phyloP scores from a whole-genome alignment of 2,797 vertebrate genomes.

The Neosilurus hyrtlii region DNA sequence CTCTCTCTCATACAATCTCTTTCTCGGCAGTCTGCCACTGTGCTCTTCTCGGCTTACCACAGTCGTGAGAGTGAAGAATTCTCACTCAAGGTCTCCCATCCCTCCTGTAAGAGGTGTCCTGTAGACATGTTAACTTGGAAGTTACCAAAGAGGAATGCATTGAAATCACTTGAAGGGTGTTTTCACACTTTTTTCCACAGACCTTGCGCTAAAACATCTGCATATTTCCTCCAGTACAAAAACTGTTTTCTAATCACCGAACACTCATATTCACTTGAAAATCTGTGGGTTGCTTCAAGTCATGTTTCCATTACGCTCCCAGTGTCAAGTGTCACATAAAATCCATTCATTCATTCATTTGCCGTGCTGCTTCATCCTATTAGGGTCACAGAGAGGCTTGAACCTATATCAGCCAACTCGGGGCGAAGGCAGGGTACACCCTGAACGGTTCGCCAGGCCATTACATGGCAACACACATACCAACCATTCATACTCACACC shows the following conservation, averaged over 20 bases:
- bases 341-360: too few relatives aligned
- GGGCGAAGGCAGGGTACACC: too few relatives aligned
- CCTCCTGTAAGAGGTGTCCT: not conserved
- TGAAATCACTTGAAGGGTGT: not conserved
- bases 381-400: too few relatives aligned
- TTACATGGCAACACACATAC: too few relatives aligned
- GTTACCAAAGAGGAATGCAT: not conserved
- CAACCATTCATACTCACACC: too few relatives aligned
- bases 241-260: slow-evolving; percentile 9
- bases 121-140: not conserved
- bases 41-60: slow-evolving; percentile 9
- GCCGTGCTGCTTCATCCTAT: too few relatives aligned
- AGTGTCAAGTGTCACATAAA: not conserved
- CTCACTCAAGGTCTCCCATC: slow-evolving; percentile 8
- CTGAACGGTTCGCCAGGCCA: too few relatives aligned
- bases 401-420: too few relatives aligned
- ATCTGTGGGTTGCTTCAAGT: not conserved
- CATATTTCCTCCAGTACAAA: not conserved
- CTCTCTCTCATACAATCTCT: not conserved
- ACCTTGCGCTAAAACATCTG: not conserved
- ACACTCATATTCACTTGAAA: not conserved
- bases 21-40: not conserved
- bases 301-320: not conserved
- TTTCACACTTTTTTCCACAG: not conserved
- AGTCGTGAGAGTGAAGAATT: slow-evolving; percentile 14